Conservation (phyloP, 2,113 vertebrate genomes). For the Campylorhamphus procurvoides region DNA sequence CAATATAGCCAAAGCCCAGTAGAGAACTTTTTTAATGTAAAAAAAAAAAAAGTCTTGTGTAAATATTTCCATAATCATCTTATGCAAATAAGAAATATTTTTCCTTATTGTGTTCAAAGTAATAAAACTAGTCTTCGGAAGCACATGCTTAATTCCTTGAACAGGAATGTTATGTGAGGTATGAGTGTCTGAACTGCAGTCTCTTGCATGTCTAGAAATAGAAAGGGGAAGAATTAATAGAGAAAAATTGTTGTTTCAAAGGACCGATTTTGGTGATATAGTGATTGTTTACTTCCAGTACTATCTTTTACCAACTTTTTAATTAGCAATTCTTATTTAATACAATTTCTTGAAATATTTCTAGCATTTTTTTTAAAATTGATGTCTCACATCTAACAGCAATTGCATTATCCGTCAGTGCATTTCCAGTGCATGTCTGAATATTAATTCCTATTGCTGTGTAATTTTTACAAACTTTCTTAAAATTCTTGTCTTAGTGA, state of each 20-base stretch:
- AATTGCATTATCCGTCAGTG: not conserved
- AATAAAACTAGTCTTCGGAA: not conserved
- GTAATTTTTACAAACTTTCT: not conserved
- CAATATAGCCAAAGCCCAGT: not conserved
- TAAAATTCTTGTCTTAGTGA: not conserved
- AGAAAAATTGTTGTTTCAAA: not conserved
- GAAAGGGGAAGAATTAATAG: not conserved
- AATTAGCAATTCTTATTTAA: not conserved
- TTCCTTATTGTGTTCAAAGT: not conserved
- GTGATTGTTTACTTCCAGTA: not conserved
- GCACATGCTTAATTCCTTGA: not conserved
- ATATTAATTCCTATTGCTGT: not conserved
- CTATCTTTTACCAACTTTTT: not conserved
- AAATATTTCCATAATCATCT: conserved; percentile 32
- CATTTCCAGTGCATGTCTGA: not conserved
- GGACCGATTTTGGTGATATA: not conserved
- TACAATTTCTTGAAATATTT: not conserved
- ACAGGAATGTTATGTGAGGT: not conserved
- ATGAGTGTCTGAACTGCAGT: not conserved
- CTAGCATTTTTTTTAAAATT: not conserved
- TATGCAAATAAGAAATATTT: not conserved
- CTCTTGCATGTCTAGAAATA: not conserved
- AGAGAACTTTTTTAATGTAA: not conserved
- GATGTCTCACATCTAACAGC: not conserved
- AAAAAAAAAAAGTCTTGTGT: not conserved